phyloP scores from a whole-genome alignment of 2,888 invertebrate genomes.

The Morinoia aosen region DNA sequence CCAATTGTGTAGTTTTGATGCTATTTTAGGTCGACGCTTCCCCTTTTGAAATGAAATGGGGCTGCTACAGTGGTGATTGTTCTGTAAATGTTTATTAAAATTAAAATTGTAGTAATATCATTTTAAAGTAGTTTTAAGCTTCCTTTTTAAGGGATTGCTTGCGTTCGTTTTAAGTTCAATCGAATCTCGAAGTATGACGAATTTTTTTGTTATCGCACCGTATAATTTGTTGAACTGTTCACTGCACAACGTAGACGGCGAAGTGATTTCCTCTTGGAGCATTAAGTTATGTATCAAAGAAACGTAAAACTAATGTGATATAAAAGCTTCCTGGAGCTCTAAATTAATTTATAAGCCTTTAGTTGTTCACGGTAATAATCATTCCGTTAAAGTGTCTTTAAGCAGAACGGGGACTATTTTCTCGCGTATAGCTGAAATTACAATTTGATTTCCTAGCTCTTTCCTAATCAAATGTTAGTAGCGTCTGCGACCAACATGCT shows the following conservation, averaged over 20 bases:
- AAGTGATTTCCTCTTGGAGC: neutral
- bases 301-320: neutral
- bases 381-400: neutral
- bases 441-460: neutral
- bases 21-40: neutral
- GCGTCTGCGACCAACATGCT: neutral
- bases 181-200: neutral
- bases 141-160: neutral
- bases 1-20: neutral
- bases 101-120: neutral
- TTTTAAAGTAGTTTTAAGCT: neutral
- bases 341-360: neutral
- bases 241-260: neutral
- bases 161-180: neutral
- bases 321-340: neutral
- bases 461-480: neutral
- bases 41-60: no score
- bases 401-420: no score
- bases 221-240: neutral
- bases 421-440: neutral
- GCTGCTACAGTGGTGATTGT: neutral
- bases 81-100: neutral
- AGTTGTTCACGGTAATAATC: neutral
- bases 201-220: neutral
- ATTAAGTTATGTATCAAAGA: neutral